Evolutionary conservation across 2,797 vertebrate species (phyloP), one percentile per base, ranked within the genome.

Genomic region (Meriones psammophilus): DNA sequence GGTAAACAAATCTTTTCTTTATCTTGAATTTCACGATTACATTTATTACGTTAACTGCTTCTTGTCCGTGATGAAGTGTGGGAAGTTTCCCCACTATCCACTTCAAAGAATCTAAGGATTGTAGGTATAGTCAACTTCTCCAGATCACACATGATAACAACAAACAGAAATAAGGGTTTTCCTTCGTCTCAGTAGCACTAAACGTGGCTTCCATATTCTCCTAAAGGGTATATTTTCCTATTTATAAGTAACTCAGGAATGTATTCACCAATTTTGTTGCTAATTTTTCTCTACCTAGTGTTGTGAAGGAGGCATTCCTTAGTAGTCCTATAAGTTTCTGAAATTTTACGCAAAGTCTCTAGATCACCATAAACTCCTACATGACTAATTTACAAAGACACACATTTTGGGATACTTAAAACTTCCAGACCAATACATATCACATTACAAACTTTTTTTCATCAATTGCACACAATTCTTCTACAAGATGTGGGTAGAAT

Each of bases 21-120:
- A 10, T 33, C 64, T 76, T 94, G 24, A 76, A 10, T 58, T 88
- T 62, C 42, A 26, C 74, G 12, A 64, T 90, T 93, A n/a, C 1
- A 42, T 46, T 69, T 77, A 68, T 94, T 24, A 54, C 30, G 50
- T 78, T 66, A 85, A 89, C 94, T 88, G 26, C 77, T 81, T 7
- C 30, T 69, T 12, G 88, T 46, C 18, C 69, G 30, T 28, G 85
- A 85, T 71, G 26, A 88, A 66, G 85, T 22, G n/a, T 24, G 13
- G 66, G 39, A 86, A 54, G 17, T 24, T 66, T 88, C 84, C 24
- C 30, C 14, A 12, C 69, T 88, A 64, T 33, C 15, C 6, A 66
- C 1, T 83, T 91, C 13, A 56, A 22, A n/a, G 50, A 20, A 96
- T 71, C 78, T 86, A 88, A 68, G 12, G 20, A 15, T 89, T 14